Evolutionary conservation across 2,797 vertebrate species (phyloP), one percentile per base, ranked within the genome.

Genomic region (Acanthurus lineatus): DNA sequence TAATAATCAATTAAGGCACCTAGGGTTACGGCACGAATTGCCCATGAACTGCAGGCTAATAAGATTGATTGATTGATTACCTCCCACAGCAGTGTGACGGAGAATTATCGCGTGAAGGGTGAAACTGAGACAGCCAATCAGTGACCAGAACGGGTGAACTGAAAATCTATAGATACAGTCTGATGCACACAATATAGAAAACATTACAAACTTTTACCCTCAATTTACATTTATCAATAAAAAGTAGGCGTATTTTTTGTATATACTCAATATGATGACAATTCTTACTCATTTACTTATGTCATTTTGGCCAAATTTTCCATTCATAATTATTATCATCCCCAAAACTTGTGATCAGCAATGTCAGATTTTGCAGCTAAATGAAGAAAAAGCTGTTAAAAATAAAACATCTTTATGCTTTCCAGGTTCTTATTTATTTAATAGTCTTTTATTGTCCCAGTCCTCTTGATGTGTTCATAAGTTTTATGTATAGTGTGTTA

Each of bases 51-150:
- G 44, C 20, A 53, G 57, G 66, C 51, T 81, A 79, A 85, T 49
- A 57, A 71, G 65, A 52, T 14, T 93, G 92, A 93, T 92, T 93
- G 91, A 91, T 92, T 91, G 91, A 92, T 92, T 92, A 74, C 9
- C 52, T 72, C 10, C 28, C 3, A 17, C 32, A 9, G 61, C 11
- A 0, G 32, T 0, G 84, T 56, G 65, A 76, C 51, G 8, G 63
- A 64, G 45, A 80, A 77, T 61, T 83, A 73, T 86, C 79, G 77
- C 84, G 78, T 81, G 82, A 84, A 58, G 53, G 49, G 52, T 54
- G 64, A 76, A 60, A 12, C 14, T 5, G 48, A 52, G 19, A 0
- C 86, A 84, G 79, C 91, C 92, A 93, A 92, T 93, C 91, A 90
- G 72, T 0, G 79, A 51, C 17, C 51, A 73, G 62, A 9, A 61